Evolutionary conservation across 2,113 vertebrate species (phyloP), one percentile per base, ranked within the genome.

Genomic region (Colaptes auratus): DNA sequence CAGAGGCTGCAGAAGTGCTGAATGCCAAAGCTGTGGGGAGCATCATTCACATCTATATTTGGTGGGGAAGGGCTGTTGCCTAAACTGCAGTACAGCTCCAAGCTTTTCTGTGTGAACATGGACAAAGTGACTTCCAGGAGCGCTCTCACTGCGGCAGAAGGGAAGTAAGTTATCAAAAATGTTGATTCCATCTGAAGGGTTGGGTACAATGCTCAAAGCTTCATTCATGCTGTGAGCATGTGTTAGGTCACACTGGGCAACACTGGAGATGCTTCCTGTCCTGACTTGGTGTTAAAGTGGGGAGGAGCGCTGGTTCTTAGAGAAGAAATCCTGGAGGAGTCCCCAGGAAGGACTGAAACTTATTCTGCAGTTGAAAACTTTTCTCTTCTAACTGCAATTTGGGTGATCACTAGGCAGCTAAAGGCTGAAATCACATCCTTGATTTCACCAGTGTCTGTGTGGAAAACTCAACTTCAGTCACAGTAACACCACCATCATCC

Each of bases 141-240:
- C 4, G 17, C 74, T 82, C 33, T 65, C 33, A 9, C 1, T 17
- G 33, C 33, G 28, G 15, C 15, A 84, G 70, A 71, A 15, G 58
- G 42, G 60, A 58, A 81, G 55, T 4, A 74, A 75, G 42, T 30
- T 71, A n/a, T 84, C 24, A 63, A 35, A 77, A 78, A 30, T 4
- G 24, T 23, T 81, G 65, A 46, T 75, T 89, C 31, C 24, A 3
- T 67, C 12, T 8, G 27, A 18, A 31, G 9, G 27, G 3, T 8
- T 77, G 25, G 60, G 56, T 77, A 39, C 27, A 20, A 12, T 21
- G 55, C 33, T 14, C 27, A 52, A 56, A 71, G 36, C 23, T 64
- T 55, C 1, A 0, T 13, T 73, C 28, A 31, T 5, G 0, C 44
- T 42, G 63, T 1, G 1, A 35, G 61, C 58, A 58, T 0, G 3